Evolutionary conservation across 1,140 invertebrate species (phyloP).

Genomic region (Lordiphosa collinella): DNA sequence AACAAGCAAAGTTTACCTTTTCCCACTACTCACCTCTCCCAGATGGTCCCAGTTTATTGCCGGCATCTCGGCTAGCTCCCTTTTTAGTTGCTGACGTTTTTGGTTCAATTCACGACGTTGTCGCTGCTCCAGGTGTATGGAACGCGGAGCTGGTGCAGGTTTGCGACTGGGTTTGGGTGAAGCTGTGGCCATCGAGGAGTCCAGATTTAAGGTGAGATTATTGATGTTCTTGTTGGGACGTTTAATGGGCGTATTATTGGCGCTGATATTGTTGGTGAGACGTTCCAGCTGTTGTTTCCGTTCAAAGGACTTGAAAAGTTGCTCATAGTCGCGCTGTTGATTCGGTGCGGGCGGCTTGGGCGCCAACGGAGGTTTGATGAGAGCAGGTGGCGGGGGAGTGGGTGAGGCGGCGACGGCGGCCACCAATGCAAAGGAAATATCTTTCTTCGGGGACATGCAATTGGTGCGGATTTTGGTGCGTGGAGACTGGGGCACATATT

Average conservation of each 20-base stretch:
- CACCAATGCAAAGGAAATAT: slow-evolving; percentile 45
- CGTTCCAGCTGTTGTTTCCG: slow-evolving; percentile 56
- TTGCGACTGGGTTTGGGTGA: slow-evolving; percentile 61
- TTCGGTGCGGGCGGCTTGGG: slow-evolving; percentile 50
- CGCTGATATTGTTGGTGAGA: background rate
- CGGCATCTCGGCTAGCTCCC: slow-evolving; percentile 45
- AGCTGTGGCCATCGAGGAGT: slow-evolving; percentile 9
- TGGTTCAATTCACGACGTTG: slow-evolving; percentile 82
- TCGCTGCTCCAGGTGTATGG: slow-evolving; percentile 80
- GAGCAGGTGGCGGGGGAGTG: slow-evolving; percentile 2
- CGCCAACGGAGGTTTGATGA: slow-evolving; percentile 46
- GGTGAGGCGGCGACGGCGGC: slow-evolving; percentile 9
- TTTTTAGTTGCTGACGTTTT: slow-evolving; percentile 53
- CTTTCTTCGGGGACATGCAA: slow-evolving; percentile 78
- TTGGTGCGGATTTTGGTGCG: slow-evolving; percentile 78
- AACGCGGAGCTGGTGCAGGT: slow-evolving; percentile 74
- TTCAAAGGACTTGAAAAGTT: slow-evolving; percentile 76
- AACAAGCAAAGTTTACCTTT: no score
- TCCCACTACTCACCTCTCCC: slow-evolving; percentile 39
- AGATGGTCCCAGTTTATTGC: slow-evolving; percentile 3
- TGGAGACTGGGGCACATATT: slow-evolving; percentile 78
- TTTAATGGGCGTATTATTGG: slow-evolving; percentile 30
- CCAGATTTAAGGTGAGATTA: slow-evolving; percentile 71
- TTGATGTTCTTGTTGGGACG: slow-evolving; percentile 72
- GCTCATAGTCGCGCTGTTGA: slow-evolving; percentile 71